Base-by-base conservation (phyloP, 1,140 invertebrate genomes). In the Drosophila ogumai region DNA sequence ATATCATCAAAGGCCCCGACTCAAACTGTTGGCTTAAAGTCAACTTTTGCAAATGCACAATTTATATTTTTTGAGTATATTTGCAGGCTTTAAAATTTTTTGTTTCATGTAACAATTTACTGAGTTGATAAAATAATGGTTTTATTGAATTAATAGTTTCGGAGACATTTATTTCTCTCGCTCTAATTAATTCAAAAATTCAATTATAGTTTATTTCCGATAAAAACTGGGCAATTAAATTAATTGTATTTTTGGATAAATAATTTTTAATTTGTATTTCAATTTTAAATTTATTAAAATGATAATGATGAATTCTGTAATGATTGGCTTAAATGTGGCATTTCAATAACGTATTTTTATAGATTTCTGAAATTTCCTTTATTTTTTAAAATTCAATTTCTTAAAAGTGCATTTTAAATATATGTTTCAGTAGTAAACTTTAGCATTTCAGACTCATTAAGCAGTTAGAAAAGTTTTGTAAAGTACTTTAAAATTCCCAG, bases 1-100 rank as follows among this genome's bases (percentile, higher is more conserved):
- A 64, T 28, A 12, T 64, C 15, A 64, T 64, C 40, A 17, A 43
- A 64, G n/a, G 7, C 19, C n/a, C 28, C 41, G 28, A 28, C 19
- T 43, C 36, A 60, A 64, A 60, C 17, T 43, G 28, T 43, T 60
- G 52, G 54, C 54, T 25, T 32, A 41, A 41, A 41, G 3, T 22
- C 4, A 60, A 43, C 52, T 38, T 54, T 36, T 54, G 19, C 19
- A 61, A 19, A 34, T 13, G 4, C 4, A 6, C 15, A 61, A 41
- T 43, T 10, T 6, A 34, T 34, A 32, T 32, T 28, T 3, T 3
- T 3, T 8, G 19, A 22, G 1, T 13, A 46, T 32, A 25, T 38
- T 38, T 25, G 6, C 1, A 12, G 32, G 57, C 10, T 54, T 34
- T 25, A n/a, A 15, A 56, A 38, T 7, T 25, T 55, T 13, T 38